Evolutionary conservation across 2,888 invertebrate species (phyloP).

Genomic region (Prionchulus punctatus): DNA sequence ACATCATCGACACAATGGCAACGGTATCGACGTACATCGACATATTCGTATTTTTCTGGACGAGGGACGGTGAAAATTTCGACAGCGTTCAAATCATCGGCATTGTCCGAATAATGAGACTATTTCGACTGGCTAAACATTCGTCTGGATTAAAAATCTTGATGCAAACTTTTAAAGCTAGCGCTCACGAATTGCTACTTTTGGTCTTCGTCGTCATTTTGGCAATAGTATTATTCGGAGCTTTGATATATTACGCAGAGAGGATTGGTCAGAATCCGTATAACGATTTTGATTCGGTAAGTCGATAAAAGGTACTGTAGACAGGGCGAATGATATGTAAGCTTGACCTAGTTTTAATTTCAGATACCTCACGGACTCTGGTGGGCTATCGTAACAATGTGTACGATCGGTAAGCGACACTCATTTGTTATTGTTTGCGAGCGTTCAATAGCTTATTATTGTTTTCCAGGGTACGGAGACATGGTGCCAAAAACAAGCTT

Average conservation of each 20-base stretch:
- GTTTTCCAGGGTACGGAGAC: too few species aligned
- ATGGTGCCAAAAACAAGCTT: too few species aligned
- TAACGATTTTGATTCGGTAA: constrained; percentile 41
- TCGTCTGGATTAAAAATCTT: constrained; percentile 91
- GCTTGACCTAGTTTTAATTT: not conserved
- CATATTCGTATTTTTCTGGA: constrained; percentile 38
- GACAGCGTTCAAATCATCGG: constrained; percentile 79
- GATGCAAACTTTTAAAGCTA: constrained; percentile 86
- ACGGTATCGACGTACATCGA: constrained; percentile 82
- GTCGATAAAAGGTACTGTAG: constrained; percentile 59
- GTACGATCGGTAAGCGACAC: too few species aligned
- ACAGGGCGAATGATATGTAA: not conserved
- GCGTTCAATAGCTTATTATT: too few species aligned
- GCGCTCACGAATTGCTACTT: constrained; percentile 84
- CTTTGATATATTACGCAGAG: constrained; percentile 93
- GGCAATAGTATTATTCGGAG: constrained; percentile 94
- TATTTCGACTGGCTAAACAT: constrained; percentile 75
- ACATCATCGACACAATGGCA: constrained; percentile 78
- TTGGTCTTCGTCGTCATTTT: constrained; percentile 92
- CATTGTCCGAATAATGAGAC: constrained; percentile 70
- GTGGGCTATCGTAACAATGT: constrained; percentile 93
- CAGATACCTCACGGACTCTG: constrained; percentile 78
- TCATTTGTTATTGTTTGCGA: too few species aligned
- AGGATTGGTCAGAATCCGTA: constrained; percentile 56
- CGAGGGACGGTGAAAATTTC: constrained; percentile 12